Conservation (phyloP, 2,113 vertebrate genomes). For the Otolemur garnettii region DNA sequence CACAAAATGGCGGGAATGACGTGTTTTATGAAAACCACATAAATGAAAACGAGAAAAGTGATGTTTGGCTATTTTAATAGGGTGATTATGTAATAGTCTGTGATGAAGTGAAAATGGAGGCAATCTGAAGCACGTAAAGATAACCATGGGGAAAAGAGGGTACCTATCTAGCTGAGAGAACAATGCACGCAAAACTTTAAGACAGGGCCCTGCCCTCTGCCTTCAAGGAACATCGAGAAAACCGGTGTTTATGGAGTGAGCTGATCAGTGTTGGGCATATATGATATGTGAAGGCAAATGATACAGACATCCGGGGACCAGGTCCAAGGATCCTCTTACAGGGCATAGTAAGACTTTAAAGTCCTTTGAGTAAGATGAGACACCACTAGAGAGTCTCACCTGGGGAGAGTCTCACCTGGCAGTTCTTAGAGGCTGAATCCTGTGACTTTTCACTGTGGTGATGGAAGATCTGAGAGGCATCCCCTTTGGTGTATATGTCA, state of each 20-base stretch:
- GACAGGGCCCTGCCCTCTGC: neutral
- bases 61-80: neutral
- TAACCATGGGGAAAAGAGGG: neutral
- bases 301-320: neutral
- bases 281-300: neutral
- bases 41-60: neutral
- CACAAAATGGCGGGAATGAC: neutral
- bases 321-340: neutral
- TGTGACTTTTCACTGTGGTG: neutral
- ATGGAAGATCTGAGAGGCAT: neutral
- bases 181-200: neutral
- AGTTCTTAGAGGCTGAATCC: no score
- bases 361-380: neutral
- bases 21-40: neutral
- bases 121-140: neutral
- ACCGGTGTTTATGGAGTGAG: no score
- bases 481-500: neutral
- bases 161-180: neutral
- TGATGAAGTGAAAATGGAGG: neutral
- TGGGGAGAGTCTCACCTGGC: no score
- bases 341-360: no score
- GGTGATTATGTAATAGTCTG: neutral
- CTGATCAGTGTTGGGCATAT: neutral
- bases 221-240: neutral
- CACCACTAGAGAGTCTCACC: neutral